Base-by-base conservation (phyloP, 1,140 invertebrate genomes). In the Nasonia longicornis region DNA sequence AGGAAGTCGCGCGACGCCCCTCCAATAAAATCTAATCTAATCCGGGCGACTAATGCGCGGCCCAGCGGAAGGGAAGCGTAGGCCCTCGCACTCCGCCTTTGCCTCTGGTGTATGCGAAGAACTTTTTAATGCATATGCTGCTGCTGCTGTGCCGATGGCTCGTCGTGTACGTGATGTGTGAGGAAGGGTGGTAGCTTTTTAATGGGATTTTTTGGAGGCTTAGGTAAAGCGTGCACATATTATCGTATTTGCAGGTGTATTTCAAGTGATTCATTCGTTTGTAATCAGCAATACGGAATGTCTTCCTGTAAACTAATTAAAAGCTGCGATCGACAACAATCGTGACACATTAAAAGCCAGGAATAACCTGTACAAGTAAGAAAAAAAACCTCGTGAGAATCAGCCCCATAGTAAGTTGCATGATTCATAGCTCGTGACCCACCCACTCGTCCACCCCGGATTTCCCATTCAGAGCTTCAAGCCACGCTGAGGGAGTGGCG, bases 21-120 rank as follows among this genome's bases (percentile, higher is more conserved):
- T 81, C 85, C 85, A 86, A 87, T 85, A 86, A 86, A 85, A 84
- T 85, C 84, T 87, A 87, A 86, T 86, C 84, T 86, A 86, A 87
- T 87, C 79, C 80, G 35, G 77, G 71, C 80, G 52, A 45, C 81
- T 79, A 82, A 80, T 85, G 80, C 76, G 78, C 77, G 70, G 81
- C 73, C 69, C 75, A 77, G 80, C 29, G 48, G 31, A 20, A 45
- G 67, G 78, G 35, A 26, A 16, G 63, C 20, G 3, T 52, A 35
- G 11, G 38, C 10, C 52, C 52, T 58, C 20, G 31, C 31, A 58
- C 52, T 58, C 52, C 20, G 16, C 38, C 16, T 58, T 16, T 12
- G 45, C 45, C 11, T 12, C 45, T 42, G 4, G 45, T 7, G 52
- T 58, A n/a, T 20, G 3, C 52, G 52, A 58, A 58, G 29, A 67